phyloP scores from a whole-genome alignment of 2,888 invertebrate species.

The Hedya salicella region DNA sequence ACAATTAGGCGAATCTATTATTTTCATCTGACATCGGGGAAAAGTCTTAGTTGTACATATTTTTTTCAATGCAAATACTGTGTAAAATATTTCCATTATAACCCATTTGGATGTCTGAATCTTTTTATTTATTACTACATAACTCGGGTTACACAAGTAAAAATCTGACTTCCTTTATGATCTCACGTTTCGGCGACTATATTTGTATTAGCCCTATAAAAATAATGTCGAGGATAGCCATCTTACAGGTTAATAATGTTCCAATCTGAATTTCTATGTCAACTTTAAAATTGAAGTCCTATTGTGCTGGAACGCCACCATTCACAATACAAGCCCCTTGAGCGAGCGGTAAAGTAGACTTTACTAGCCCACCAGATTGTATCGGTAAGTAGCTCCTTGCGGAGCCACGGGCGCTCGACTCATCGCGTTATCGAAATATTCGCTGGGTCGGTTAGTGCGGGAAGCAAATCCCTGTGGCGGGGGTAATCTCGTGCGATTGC shows the following conservation, averaged over 20 bases:
- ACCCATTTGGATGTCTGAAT: no score
- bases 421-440: constrained; percentile 27
- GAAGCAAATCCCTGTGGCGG: constrained; percentile 38
- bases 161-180: no score
- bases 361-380: constrained; percentile 17
- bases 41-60: no score
- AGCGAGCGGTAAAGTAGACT: constrained; percentile 6
- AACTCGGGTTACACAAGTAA: no score
- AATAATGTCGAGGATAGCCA: neutral
- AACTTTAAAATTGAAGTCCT: constrained; percentile 8
- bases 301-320: constrained; percentile 5
- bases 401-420: constrained; percentile 10
- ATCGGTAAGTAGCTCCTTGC: constrained; percentile 13
- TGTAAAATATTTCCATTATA: no score
- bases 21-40: no score
- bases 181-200: no score
- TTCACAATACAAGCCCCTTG: constrained; percentile 18
- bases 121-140: no score
- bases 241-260: neutral
- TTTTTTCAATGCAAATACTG: no score
- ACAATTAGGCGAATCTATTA: no score
- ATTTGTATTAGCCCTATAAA: no score
- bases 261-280: neutral
- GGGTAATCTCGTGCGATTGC: constrained; percentile 39
- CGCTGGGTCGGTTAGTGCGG: constrained; percentile 35